Conservation (phyloP, 1,140 invertebrate genomes). For the Trissolcus basalis region DNA sequence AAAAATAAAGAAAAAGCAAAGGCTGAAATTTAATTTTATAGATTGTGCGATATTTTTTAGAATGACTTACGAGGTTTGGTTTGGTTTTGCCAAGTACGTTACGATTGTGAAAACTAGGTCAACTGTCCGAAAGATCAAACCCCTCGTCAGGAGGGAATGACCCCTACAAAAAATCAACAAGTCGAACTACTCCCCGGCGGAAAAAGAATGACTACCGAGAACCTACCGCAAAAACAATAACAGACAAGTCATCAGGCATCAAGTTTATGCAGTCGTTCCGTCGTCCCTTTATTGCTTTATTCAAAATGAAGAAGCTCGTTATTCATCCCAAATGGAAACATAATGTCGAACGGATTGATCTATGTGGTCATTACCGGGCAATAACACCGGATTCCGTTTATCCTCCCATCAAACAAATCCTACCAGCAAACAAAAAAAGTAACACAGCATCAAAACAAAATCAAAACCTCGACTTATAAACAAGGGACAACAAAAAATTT, state of each 20-base stretch:
- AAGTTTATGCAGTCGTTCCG: constrained; percentile 12
- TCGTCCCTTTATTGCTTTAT: constrained; percentile 2
- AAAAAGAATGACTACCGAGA: constrained; percentile 1
- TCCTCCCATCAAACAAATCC: no score
- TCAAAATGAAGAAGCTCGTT: not conserved
- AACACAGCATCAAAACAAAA: no score
- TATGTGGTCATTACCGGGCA: not conserved
- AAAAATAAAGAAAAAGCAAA: no score
- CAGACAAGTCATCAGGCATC: constrained; percentile 1
- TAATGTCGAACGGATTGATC: not conserved
- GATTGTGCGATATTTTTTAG: no score
- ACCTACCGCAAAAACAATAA: constrained; percentile 17
- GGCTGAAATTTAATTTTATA: no score
- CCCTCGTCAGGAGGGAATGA: constrained; percentile 37
- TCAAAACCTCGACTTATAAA: no score
- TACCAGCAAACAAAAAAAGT: no score
- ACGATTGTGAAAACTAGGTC: constrained; percentile 17
- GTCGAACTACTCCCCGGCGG: constrained; percentile 5
- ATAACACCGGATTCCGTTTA: no score
- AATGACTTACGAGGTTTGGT: no score
- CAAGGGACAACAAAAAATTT: no score
- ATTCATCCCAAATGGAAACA: constrained; percentile 2
- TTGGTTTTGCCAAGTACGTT: no score
- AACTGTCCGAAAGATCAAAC: constrained; percentile 18
- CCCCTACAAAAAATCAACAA: constrained; percentile 42